A percentile compares a stretch with the other conserved stretches of the same genome.
Evolutionary conservation across 2,888 invertebrate species (phyloP).

Genomic region (Melanargia galathea): DNA sequence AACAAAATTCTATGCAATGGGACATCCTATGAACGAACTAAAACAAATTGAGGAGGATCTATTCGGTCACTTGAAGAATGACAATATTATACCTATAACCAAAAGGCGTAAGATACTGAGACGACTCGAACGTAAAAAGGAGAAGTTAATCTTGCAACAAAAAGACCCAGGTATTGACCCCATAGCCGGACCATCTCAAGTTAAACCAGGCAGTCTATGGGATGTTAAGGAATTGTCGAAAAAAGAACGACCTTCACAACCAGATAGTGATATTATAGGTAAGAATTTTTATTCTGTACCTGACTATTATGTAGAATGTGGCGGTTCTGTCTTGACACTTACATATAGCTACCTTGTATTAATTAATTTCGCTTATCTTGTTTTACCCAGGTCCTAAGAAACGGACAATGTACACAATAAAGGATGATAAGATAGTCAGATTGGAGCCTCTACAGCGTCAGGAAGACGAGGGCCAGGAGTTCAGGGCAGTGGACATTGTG

Average conservation of each 20-base stretch:
- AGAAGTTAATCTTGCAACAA: constrained; percentile 54
- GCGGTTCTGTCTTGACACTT: background rate
- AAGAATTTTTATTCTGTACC: background rate
- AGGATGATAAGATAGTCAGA: constrained; percentile 75
- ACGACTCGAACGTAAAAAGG: constrained; percentile 70
- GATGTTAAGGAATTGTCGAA: constrained; percentile 53
- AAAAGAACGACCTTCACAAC: constrained; percentile 43
- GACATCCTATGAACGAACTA: constrained; percentile 80
- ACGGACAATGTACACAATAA: constrained; percentile 75
- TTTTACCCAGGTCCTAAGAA: constrained; percentile 50
- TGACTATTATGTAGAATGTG: background rate
- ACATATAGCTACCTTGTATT: too few species aligned
- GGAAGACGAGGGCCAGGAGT: constrained; percentile 48
- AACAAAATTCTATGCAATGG: constrained; percentile 61
- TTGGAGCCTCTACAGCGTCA: constrained; percentile 55
- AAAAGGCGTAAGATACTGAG: constrained; percentile 75
- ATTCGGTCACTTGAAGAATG: constrained; percentile 70
- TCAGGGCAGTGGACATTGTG: constrained; percentile 63
- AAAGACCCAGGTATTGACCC: constrained; percentile 48
- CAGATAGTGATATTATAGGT: constrained; percentile 48
- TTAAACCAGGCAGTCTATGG: constrained; percentile 66
- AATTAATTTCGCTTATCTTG: background rate
- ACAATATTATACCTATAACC: constrained; percentile 62
- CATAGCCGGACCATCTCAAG: constrained; percentile 39
- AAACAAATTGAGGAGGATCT: constrained; percentile 74